A percentile compares a stretch with the other conserved stretches of the same genome.
Evolutionary conservation across 2,113 vertebrate species (phyloP).

Genomic region (Chrysochloris asiatica): DNA sequence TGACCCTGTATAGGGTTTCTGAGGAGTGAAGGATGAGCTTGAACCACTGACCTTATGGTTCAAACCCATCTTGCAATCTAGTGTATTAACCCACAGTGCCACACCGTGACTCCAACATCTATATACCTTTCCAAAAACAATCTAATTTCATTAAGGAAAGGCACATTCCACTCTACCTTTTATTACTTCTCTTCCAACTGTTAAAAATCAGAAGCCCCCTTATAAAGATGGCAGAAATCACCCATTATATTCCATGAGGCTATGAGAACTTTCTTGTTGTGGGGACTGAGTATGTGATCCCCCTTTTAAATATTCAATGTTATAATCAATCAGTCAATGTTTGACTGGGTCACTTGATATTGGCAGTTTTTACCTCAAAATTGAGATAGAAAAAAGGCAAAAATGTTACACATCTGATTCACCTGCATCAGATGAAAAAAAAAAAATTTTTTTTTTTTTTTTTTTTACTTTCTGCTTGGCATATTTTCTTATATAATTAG

Average conservation of each 20-base stretch:
- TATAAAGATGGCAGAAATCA: not conserved
- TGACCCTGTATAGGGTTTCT: too few relatives aligned
- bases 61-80: too few relatives aligned
- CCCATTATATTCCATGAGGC: not conserved
- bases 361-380: not conserved
- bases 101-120: too few relatives aligned
- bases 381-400: not conserved
- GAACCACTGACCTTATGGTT: too few relatives aligned
- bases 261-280: not conserved
- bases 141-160: not conserved
- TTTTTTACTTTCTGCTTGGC: conserved; percentile 26
- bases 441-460: too few relatives aligned
- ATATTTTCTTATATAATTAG: conserved; percentile 62
- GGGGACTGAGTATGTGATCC: not conserved
- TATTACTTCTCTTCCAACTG: not conserved
- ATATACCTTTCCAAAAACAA: not conserved
- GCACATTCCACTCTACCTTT: not conserved
- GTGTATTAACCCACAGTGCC: too few relatives aligned
- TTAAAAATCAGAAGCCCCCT: not conserved
- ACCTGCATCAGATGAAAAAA: conserved; percentile 7
- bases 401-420: not conserved
- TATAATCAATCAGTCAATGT: not conserved
- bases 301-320: not conserved
- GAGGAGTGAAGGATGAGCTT: too few relatives aligned
- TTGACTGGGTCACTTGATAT: not conserved